A percentile compares a stretch with the other conserved stretches of the same genome.
These are phyloP conservation scores for Tiaroga cobitis DNA, from an alignment of 2,797 vertebrate species.

Conservation along the genomic window DNA sequence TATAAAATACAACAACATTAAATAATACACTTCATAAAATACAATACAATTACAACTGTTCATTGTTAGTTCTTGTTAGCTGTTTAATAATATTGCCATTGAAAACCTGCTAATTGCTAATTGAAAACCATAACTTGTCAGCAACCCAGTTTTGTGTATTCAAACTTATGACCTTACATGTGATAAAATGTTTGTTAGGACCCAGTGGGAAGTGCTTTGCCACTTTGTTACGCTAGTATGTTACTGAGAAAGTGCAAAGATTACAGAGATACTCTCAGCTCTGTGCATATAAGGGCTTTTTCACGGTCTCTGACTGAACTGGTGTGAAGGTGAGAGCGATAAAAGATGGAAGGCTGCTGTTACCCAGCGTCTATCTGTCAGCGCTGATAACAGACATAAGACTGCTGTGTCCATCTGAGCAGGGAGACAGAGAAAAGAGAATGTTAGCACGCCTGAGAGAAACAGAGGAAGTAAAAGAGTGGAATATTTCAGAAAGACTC, in stretches of 20 bases:
- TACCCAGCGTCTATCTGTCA: slow-evolving; percentile 51
- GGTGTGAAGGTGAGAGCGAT: slow-evolving; percentile 43
- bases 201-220: not conserved
- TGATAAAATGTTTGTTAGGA: not conserved
- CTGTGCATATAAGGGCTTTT: slow-evolving; percentile 30
- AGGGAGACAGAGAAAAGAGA: slow-evolving; percentile 35
- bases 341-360: slow-evolving; percentile 51
- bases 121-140: not conserved
- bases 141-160: not conserved
- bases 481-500: slow-evolving; percentile 31
- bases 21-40: too few species aligned
- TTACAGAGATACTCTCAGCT: not conserved
- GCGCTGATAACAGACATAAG: slow-evolving; percentile 57
- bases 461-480: slow-evolving; percentile 19
- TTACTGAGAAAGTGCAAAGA: slow-evolving; percentile 12
- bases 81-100: not conserved
- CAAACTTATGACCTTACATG: not conserved
- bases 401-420: slow-evolving; percentile 36
- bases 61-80: not conserved
- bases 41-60: not conserved
- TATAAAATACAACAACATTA: not conserved
- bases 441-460: slow-evolving; percentile 17
- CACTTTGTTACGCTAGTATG: slow-evolving; percentile 6
- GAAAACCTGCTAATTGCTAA: not conserved
- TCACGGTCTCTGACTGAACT: slow-evolving; percentile 40